Evolutionary conservation across 2,888 invertebrate species (phyloP), one percentile per base, ranked within the genome.

Genomic region (Apomyelois bistriatella): DNA sequence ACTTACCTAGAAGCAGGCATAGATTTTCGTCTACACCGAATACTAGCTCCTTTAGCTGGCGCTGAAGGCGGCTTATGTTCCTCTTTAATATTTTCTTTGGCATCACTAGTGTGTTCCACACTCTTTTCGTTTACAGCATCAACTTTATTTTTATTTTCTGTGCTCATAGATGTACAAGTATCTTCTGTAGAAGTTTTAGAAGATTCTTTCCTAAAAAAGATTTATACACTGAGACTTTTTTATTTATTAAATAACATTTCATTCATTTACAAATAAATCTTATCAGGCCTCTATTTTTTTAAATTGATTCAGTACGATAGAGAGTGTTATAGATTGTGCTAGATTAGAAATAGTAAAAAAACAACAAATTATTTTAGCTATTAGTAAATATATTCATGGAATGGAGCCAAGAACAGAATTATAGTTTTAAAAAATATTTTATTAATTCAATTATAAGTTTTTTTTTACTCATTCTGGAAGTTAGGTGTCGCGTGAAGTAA

Each of bases 1-100:
- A 85, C 32, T 66, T 68, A 85, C 85, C 72, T 73, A n/a, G 60
- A 49, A 55, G 63, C 68, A 36, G 79, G 74, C 72, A 80, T 75
- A 32, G 83, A 85, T 58, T 84, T 84, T 30, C 82, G 68, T 61
- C 84, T 76, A 41, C 69, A 59, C 28, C 57, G 70, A 53, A 85
- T 75, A 54, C 65, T 69, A 5, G 51, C 40, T 66, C 22, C 9
- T 37, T 36, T 9, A 30, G 15, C 41, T 8, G 53, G 10, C n/a
- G 51, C 41, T 47, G n/a, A n/a, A n/a, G n/a, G n/a, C n/a, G 36
- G 35, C 47, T 49, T 52, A 10, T 52, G 47, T 41, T 55, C 50
- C 53, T 61, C 59, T 4, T 50, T 13, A 4, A 60, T 55, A 54
- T 65, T 70, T 50, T 74, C 73, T 54, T 74, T 75, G 36, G 53